Evolutionary conservation across 1,140 invertebrate genomes (phyloP).

Genomic region (Lepidotrigona ventralis): DNA sequence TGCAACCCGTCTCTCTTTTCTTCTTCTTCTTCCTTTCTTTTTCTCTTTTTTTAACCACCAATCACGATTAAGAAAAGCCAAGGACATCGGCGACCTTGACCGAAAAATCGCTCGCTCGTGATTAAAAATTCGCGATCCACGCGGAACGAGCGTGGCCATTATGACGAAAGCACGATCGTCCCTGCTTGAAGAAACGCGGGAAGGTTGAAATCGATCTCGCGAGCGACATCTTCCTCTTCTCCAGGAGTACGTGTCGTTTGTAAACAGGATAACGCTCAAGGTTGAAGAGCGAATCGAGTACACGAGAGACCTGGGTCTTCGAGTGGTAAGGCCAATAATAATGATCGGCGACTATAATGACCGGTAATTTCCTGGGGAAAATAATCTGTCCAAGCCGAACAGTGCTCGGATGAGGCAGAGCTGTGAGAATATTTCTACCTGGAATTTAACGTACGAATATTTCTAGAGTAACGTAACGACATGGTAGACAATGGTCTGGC

Average conservation of each 20-base stretch:
- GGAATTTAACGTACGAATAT: neutral
- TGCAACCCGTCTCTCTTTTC: neutral
- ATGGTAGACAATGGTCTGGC: neutral
- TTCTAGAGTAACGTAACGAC: neutral
- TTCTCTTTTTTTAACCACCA: constrained; percentile 22
- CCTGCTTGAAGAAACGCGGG: no score
- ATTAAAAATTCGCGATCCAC: constrained; percentile 45
- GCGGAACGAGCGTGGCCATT: constrained; percentile 3
- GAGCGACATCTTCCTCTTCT: neutral
- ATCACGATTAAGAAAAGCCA: constrained; percentile 49
- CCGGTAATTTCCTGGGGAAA: constrained; percentile 60
- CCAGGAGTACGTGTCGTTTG: constrained; percentile 1
- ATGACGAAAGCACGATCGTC: neutral
- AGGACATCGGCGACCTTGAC: constrained; percentile 52
- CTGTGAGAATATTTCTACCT: neutral
- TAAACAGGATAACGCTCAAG: constrained; percentile 56
- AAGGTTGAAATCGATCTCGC: neutral
- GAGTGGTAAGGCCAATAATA: constrained; percentile 61
- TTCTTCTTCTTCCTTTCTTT: no score
- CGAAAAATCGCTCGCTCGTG: constrained; percentile 54
- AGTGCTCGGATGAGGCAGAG: constrained; percentile 17
- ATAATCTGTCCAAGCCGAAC: constrained; percentile 51
- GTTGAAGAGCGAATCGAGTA: constrained; percentile 52
- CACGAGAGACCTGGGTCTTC: constrained; percentile 22
- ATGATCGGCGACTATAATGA: constrained; percentile 63